A percentile compares a stretch with the other conserved stretches of the same genome.
phyloP scores from a whole-genome alignment of 2,113 vertebrate genomes.

The Dolichotis patagonum region DNA sequence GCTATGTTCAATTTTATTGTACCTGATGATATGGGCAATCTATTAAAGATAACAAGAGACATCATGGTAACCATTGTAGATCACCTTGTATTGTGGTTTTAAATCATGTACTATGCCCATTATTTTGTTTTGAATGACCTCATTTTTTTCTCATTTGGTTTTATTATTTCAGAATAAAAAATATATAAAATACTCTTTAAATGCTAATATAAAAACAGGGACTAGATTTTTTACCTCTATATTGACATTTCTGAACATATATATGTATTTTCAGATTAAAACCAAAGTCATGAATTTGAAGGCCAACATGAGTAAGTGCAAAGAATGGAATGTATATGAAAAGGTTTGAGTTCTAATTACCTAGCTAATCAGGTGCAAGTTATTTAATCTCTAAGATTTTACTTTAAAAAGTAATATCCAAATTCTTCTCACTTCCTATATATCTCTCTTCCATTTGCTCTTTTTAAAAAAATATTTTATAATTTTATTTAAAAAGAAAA shows the following conservation, averaged over 20 bases:
- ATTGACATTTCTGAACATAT: background rate
- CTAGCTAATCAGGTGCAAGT: background rate
- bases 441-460: background rate
- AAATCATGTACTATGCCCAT: no score
- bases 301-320: background rate
- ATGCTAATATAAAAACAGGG: conserved; percentile 23
- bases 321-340: background rate
- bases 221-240: background rate
- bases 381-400: background rate
- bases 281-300: conserved; percentile 11
- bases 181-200: background rate
- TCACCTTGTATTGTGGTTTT: no score
- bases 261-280: conserved; percentile 32
- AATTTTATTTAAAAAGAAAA: no score
- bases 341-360: background rate
- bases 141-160: no score
- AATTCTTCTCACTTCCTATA: background rate
- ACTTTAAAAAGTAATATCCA: background rate
- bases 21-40: no score
- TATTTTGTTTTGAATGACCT: no score
- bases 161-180: no score
- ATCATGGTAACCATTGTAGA: no score
- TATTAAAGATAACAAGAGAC: no score
- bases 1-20: no score
- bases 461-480: no score